phyloP scores from a whole-genome alignment of 2,888 invertebrate genomes.

The Pollenia labialis region DNA sequence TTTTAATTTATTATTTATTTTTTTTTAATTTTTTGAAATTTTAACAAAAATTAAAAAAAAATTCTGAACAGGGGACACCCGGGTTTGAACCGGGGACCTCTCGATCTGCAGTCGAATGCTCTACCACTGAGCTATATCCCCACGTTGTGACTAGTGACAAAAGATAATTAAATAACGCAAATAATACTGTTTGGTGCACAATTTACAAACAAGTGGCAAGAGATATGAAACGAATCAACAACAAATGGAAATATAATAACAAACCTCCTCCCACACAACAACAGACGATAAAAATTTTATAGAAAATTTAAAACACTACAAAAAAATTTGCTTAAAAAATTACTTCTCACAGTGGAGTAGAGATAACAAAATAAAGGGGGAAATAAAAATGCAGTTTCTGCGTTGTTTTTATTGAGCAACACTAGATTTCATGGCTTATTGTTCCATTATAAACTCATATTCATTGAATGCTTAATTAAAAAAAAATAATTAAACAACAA shows the following conservation, averaged over 20 bases:
- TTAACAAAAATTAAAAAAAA: neutral
- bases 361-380: too few relatives aligned
- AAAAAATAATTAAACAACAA: too few relatives aligned
- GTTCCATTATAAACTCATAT: too few relatives aligned
- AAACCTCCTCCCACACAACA: neutral
- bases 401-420: too few relatives aligned
- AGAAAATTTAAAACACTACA: neutral
- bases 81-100: slow-evolving; percentile 81
- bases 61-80: slow-evolving; percentile 70
- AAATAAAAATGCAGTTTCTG: too few relatives aligned
- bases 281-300: neutral
- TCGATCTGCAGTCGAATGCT: slow-evolving; percentile 82
- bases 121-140: slow-evolving; percentile 82
- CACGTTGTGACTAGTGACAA: slow-evolving; percentile 4
- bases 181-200: too few relatives aligned
- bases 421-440: too few relatives aligned
- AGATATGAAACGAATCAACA: neutral
- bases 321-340: neutral
- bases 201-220: neutral
- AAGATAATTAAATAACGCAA: neutral
- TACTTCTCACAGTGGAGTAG: too few relatives aligned
- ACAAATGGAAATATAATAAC: neutral
- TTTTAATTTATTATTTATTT: neutral
- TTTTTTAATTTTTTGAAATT: too few relatives aligned
- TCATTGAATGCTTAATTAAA: too few relatives aligned